Base-by-base conservation (phyloP, 1,140 invertebrate species). In the Drosophila lacteicornis region DNA sequence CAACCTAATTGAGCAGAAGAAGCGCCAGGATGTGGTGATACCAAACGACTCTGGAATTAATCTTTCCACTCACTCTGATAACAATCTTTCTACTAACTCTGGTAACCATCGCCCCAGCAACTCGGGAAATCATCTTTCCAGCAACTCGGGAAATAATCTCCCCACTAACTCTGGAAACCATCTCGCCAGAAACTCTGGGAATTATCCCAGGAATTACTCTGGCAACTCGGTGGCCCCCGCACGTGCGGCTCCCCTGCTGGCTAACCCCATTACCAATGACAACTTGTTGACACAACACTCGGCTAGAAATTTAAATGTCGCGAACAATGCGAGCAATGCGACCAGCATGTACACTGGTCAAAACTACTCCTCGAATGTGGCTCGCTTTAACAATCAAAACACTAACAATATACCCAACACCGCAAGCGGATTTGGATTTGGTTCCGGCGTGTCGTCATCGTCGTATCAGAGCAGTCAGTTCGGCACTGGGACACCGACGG, bases 1-100 rank as follows among this genome's bases (percentile, higher is more conserved):
- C 40, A 78, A 68, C 0, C 17, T 81, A 13, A 82, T 92, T 49
- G 78, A 92, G 47, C 73, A 91, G 12, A 92, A 92, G 40, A 88
- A 91, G 47, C 75, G 62, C 4, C 30, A 53, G 9, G 70, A 82
- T 2, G 19, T 25, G 8, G 51, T 22, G 15, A 30, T 5, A 36
- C 4, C 30, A 15, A 17, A 2, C 3, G 38, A 12, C 2, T 55
- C 19, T 4, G 42, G 19, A 42, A 17, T 4, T 45, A 27, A 33
- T 33, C 33, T 15, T 1, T 6, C 38, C 40, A 42, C 15, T 4
- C 6, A 2, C 40, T 7, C 40, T 4, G 40, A 5, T 7, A n/a
- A 2, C 15, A 6, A n/a, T 42, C 15, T 11, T 36, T 2, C 22
- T 15, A 15, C 1, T 8, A 40, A 15, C 3, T 63, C 30, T 3